phyloP scores from a whole-genome alignment of 1,140 invertebrate genomes.

The Drosophila parabipectinata region DNA sequence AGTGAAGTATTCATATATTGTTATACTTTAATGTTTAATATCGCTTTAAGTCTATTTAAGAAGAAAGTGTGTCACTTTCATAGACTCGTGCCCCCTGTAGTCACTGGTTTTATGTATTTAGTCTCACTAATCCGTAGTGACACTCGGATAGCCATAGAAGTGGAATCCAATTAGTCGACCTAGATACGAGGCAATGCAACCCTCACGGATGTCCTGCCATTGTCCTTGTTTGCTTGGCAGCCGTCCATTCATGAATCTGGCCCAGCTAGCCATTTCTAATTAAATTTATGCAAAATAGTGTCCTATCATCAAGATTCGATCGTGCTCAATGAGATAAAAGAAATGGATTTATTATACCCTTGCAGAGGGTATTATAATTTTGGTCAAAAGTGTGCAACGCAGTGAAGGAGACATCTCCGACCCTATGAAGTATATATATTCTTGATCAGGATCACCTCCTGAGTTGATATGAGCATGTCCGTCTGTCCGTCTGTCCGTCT shows the following conservation, averaged over 20 bases:
- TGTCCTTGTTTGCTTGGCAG: conserved; percentile 22
- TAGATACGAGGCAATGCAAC: conserved; percentile 9
- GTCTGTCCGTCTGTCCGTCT: no score
- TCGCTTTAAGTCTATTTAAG: no score
- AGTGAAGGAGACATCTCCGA: no score
- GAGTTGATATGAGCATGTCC: no score
- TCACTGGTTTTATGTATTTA: not conserved
- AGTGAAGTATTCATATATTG: no score
- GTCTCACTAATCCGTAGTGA: conserved; percentile 25
- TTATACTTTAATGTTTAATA: no score
- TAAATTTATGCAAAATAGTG: conserved; percentile 60
- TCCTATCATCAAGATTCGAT: conserved; percentile 36
- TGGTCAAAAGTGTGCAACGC: no score
- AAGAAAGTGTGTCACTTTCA: not conserved
- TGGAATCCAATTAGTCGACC: conserved; percentile 48
- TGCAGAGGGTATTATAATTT: no score
- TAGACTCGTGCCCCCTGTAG: not conserved
- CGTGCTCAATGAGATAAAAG: conserved; percentile 48
- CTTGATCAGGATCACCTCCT: no score
- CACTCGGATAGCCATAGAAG: conserved; percentile 20
- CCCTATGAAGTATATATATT: no score
- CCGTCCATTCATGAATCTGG: conserved; percentile 21
- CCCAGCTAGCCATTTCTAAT: conserved; percentile 34
- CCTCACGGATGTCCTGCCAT: conserved; percentile 16
- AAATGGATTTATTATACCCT: conserved; percentile 6